A percentile compares a stretch with the other conserved stretches of the same genome.
Evolutionary conservation across 2,888 invertebrate species (phyloP).

Genomic region (Colostygia pectinataria): DNA sequence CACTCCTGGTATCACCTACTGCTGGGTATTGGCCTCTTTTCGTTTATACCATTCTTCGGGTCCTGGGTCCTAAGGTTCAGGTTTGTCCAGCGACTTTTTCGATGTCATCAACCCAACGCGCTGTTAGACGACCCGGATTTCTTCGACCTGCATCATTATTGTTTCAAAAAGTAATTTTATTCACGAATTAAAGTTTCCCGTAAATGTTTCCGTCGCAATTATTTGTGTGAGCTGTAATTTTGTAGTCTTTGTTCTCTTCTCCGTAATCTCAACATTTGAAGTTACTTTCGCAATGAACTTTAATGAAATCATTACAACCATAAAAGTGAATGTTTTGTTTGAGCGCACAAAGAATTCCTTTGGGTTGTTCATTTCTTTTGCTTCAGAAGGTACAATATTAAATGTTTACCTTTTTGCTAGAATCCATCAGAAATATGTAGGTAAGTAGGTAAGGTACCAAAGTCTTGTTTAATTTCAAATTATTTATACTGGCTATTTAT

Average conservation of each 20-base stretch:
- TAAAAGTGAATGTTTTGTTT: constrained; percentile 31
- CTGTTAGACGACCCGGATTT: no score
- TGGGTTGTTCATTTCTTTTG: constrained; percentile 20
- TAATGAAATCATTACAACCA: constrained; percentile 26
- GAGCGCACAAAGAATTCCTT: constrained; percentile 27
- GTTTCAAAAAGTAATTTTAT: not conserved
- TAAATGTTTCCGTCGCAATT: not conserved
- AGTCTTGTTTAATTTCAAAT: no score
- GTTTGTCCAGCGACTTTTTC: no score
- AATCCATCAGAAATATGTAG: not conserved
- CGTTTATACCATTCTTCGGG: no score
- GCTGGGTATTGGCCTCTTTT: no score
- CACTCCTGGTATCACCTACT: no score
- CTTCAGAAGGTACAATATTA: constrained; percentile 5
- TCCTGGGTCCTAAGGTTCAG: no score
- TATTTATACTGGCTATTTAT: no score
- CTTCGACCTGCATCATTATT: not conserved
- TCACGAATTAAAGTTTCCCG: not conserved
- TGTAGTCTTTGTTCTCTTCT: constrained; percentile 2
- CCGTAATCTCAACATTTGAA: constrained; percentile 5
- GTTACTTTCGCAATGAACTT: constrained; percentile 12
- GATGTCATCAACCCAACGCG: no score
- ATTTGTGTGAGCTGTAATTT: not conserved
- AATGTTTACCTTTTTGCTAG: constrained; percentile 7
- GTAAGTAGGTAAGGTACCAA: no score